These are phyloP conservation scores for Gymnoscopelus microlampas DNA, from an alignment of 2,797 vertebrate species.

Conservation along the genomic window DNA sequence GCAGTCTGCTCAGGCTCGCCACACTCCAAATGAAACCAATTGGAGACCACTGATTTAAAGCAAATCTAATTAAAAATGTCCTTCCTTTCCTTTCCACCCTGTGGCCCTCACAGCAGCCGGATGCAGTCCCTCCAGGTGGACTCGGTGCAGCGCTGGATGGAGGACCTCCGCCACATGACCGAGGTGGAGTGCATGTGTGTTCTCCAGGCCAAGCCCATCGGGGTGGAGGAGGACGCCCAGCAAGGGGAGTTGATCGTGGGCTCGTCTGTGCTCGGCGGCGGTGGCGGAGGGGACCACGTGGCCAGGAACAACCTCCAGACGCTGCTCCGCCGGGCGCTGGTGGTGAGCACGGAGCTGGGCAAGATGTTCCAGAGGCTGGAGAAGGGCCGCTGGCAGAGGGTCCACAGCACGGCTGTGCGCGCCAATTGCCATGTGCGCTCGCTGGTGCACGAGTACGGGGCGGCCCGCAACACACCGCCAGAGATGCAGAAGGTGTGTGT, in stretches of 20 bases:
- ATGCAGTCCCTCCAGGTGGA: slow-evolving; percentile 92
- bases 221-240: slow-evolving; percentile 87
- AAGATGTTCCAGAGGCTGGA: slow-evolving; percentile 94
- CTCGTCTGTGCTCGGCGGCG: slow-evolving; percentile 22
- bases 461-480: slow-evolving; percentile 74
- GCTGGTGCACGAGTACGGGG: slow-evolving; percentile 89
- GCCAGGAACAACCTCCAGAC: slow-evolving; percentile 89
- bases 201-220: slow-evolving; percentile 96
- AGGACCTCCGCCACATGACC: slow-evolving; percentile 95
- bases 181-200: slow-evolving; percentile 99
- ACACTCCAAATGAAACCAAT: too few relatives aligned
- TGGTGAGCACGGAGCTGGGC: slow-evolving; percentile 93
- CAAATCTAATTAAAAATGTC: too few relatives aligned
- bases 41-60: too few relatives aligned
- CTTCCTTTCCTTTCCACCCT: neutral
- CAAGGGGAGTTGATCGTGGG: slow-evolving; percentile 89
- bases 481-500: slow-evolving; percentile 88
- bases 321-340: slow-evolving; percentile 90
- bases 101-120: slow-evolving; percentile 57
- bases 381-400: slow-evolving; percentile 91
- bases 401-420: slow-evolving; percentile 92
- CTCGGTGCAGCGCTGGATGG: slow-evolving; percentile 97
- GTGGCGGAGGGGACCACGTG: slow-evolving; percentile 71
- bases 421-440: slow-evolving; percentile 92
- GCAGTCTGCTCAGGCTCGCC: too few relatives aligned